These are phyloP conservation scores for Enoplolaimus lenunculus DNA, from an alignment of 2,888 invertebrate species.

Conservation along the genomic window DNA sequence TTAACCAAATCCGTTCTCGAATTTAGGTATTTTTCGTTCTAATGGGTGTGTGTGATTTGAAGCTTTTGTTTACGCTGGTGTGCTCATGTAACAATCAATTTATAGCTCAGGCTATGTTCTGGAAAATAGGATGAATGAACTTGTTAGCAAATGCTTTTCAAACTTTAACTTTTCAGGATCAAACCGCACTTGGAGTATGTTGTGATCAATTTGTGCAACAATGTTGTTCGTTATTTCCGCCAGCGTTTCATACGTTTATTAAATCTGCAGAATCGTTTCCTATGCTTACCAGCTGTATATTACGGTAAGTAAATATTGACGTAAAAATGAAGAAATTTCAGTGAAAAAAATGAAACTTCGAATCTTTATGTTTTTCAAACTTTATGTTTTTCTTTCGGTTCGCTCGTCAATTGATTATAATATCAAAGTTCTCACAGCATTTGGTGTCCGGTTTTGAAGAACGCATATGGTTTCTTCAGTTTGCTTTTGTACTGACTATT, in stretches of 20 bases:
- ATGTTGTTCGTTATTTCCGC: background rate
- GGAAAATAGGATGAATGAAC: no score
- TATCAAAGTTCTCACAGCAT: no score
- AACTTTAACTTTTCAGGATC: no score
- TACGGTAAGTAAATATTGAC: slow-evolving; percentile 4
- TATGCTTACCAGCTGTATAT: slow-evolving; percentile 4
- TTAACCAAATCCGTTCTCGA: no score
- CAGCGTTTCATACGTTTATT: background rate
- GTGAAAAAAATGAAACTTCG: background rate
- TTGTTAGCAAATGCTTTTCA: no score
- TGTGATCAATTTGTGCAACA: background rate
- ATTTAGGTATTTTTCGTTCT: no score
- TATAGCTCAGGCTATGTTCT: no score
- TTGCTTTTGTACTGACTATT: background rate
- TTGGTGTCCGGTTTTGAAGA: no score
- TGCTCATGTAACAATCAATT: no score
- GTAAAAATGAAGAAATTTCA: no score
- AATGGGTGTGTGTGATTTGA: background rate
- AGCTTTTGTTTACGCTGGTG: background rate
- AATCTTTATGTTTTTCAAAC: background rate
- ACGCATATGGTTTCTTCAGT: no score
- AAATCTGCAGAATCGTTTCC: background rate
- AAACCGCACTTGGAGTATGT: background rate
- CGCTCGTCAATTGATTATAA: background rate
- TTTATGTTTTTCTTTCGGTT: background rate